A percentile compares a stretch with the other conserved stretches of the same genome.
phyloP scores from a whole-genome alignment of 1,140 invertebrate species.

The Cepaea nemoralis region DNA sequence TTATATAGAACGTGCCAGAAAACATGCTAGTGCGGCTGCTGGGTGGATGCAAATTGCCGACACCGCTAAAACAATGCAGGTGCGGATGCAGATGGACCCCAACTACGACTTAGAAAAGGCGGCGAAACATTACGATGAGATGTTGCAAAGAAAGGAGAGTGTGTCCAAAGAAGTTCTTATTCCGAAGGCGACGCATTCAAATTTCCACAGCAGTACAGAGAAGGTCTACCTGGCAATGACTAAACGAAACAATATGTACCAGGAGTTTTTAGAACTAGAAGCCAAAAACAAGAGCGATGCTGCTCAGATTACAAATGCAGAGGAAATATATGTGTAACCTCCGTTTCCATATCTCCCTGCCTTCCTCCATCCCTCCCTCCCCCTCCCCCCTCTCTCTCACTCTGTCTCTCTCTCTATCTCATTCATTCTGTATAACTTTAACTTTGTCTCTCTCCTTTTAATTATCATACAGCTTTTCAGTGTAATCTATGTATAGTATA shows the following conservation, averaged over 20 bases:
- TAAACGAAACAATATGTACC: neutral
- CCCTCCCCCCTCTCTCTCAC: too few species aligned
- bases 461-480: too few species aligned
- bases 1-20: neutral
- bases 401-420: too few species aligned
- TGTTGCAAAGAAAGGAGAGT: neutral
- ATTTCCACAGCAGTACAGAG: neutral
- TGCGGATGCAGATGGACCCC: neutral
- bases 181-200: neutral
- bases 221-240: neutral
- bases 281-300: too few species aligned
- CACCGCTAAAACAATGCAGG: neutral
- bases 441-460: too few species aligned
- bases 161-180: slow-evolving; percentile 1
- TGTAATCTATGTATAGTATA: too few species aligned
- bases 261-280: slow-evolving; percentile 4
- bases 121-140: neutral
- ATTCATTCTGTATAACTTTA: too few species aligned
- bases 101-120: neutral
- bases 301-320: neutral
- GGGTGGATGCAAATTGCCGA: slow-evolving; percentile 9
- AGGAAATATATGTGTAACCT: slow-evolving; percentile 14
- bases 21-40: slow-evolving; percentile 1
- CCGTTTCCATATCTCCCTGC: too few species aligned
- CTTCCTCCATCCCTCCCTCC: too few species aligned